Evolutionary conservation across 1,140 invertebrate species (phyloP).

Genomic region (Nautilus pompilius): DNA sequence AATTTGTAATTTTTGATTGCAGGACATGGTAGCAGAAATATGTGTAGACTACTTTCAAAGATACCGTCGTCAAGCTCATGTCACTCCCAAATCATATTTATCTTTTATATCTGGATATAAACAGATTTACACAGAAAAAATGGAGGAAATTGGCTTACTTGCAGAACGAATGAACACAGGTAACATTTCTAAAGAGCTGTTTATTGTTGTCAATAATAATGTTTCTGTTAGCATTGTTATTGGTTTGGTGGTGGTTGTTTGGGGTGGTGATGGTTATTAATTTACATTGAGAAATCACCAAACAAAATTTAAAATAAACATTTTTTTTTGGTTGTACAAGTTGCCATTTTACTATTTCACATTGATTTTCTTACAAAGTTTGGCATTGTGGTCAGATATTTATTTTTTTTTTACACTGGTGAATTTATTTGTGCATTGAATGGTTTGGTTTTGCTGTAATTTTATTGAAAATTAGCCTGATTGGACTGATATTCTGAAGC

Average conservation of each 20-base stretch:
- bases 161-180: conserved; percentile 90
- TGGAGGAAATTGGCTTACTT: conserved; percentile 82
- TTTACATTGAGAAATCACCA: background rate
- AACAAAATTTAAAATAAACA: background rate
- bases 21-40: conserved; percentile 85
- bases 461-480: too few relatives aligned
- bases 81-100: conserved; percentile 95
- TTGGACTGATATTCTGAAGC: too few relatives aligned
- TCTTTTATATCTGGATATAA: conserved; percentile 96
- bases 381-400: too few relatives aligned
- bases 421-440: too few relatives aligned
- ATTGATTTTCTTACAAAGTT: background rate
- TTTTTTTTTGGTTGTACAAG: background rate
- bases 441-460: too few relatives aligned
- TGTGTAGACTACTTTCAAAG: conserved; percentile 92
- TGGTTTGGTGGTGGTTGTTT: background rate
- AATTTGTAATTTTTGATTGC: conserved; percentile 72
- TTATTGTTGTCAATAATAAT: background rate
- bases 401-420: too few relatives aligned
- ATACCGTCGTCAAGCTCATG: conserved; percentile 88
- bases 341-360: background rate
- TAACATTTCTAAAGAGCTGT: conserved; percentile 9
- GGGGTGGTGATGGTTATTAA: background rate
- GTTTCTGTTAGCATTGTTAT: background rate
- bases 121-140: conserved; percentile 85